Evolutionary conservation across 2,113 vertebrate species (phyloP), one percentile per base, ranked within the genome.

Genomic region (Neodon shergylaensis): DNA sequence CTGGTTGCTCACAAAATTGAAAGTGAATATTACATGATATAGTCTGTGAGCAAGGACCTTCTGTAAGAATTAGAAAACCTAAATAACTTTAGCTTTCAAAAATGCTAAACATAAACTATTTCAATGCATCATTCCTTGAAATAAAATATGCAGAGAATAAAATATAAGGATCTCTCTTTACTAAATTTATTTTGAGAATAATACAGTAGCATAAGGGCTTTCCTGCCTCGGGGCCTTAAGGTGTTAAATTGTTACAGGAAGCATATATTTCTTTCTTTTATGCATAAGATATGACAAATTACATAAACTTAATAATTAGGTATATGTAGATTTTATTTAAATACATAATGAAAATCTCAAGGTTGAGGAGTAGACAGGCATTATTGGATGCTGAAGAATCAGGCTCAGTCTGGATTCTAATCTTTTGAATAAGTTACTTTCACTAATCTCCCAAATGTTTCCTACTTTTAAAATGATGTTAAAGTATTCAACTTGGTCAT

Each of bases 111-210:
- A 28, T 47, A 31, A 16, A 7, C 3, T 1, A 17, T 90, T 92
- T 63, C n/a, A 58, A 19, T 74, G 11, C 11, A 83, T 49, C 28
- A 42, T 63, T n/a, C 68, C 28, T 84, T 66, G 36, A 92, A 84
- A 70, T 91, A 92, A 96, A 89, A 92, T 65, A 91, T 33, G 66
- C 47, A 92, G 36, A 73, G 11, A 58, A 65, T 85, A 93, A 90
- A 95, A 16, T 49, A 44, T 42, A 19, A 92, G 6, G 54, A 52
- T 17, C 49, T 92, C 73, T 13, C 11, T 79, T 90, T 61, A 70
- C 47, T 88, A 91, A 63, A 78, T 58, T 85, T 54, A 84, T 84
- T 84, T 81, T 66, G 7, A 89, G 14, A 94, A 39, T 31, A 42
- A 19, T 24, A 82, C 12, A 76, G 8, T 24, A 68, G 47, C 42